Base-by-base conservation (phyloP, 2,888 invertebrate genomes). In the Chelonus formosanus region DNA sequence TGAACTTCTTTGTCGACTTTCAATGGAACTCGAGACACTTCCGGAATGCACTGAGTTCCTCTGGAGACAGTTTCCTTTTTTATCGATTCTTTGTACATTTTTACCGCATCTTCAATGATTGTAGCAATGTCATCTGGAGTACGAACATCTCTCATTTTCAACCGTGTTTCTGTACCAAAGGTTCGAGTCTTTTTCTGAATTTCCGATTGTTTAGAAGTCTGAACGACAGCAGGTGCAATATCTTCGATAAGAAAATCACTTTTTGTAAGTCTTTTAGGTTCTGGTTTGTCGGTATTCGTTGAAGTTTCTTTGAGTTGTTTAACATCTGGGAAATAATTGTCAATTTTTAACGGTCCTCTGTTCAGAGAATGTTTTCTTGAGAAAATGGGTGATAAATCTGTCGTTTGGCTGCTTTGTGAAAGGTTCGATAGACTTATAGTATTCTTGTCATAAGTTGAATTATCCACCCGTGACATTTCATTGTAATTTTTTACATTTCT, bases 101-200 rank as follows among this genome's bases (percentile, higher is more conserved):
- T 73, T 3, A 82, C 64, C 7, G 79, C 77, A 35, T 79, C 77
- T 34, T 80, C 79, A 2, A 81, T 77, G 61, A 78, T 78, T 5
- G 70, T 50, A 5, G 74, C 72, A 3, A 78, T 68, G 20, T 84
- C 82, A 10, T 76, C 74, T 3, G 70, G 63, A 53, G 76, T 78
- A 35, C 74, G 63, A 5, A 83, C 52, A 31, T 80, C 75, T 62
- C 82, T 81, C 66, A 86, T 85, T 62, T 76, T 81, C 3, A 87
- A 68, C 45, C 71, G 74, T 5, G 85, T 85, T 53, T 69, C 70
- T 1, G 77, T 78, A 0, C 74, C 72, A 31, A 50, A 72, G 34
- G 71, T 71, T 50, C 68, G 40, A 57, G 70, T 68, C 70, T 75
- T 56, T 31, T 40, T 56, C 40, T 75, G 36, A 0, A 52, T 34